Evolutionary conservation across 2,113 vertebrate species (phyloP).

Genomic region (Neoarius graeffei): DNA sequence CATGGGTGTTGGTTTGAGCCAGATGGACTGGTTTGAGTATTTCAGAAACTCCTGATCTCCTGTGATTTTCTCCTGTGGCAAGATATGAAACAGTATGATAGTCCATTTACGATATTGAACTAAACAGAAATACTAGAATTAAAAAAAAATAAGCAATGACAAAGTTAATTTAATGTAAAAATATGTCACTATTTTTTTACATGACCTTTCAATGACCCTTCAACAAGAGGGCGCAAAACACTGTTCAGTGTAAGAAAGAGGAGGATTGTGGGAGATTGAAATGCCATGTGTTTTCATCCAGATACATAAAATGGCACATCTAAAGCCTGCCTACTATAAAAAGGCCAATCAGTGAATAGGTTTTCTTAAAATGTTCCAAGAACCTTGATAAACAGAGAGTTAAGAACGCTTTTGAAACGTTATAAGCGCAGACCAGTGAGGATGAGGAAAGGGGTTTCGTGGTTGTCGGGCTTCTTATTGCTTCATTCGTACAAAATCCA

Average conservation of each 20-base stretch:
- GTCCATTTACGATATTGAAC: too few species aligned
- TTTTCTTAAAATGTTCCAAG: background rate
- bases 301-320: background rate
- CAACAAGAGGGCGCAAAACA: background rate
- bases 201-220: background rate
- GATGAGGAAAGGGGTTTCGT: background rate
- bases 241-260: background rate
- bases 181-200: background rate
- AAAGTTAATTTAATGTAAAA: too few species aligned
- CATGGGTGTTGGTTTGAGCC: too few species aligned
- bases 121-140: too few species aligned
- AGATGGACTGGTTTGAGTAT: too few species aligned
- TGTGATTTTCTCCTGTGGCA: too few species aligned
- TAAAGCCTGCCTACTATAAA: background rate
- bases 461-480: background rate
- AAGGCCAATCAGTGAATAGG: background rate
- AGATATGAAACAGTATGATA: too few species aligned
- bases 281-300: background rate
- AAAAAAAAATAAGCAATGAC: too few species aligned
- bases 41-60: too few species aligned
- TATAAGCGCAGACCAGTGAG: background rate
- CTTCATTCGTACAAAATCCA: background rate
- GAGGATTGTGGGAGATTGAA: background rate
- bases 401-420: background rate
- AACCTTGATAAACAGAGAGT: background rate